Evolutionary conservation across 2,888 invertebrate genomes (phyloP), one percentile per base, ranked within the genome.

Genomic region (Epicampocera succincta): DNA sequence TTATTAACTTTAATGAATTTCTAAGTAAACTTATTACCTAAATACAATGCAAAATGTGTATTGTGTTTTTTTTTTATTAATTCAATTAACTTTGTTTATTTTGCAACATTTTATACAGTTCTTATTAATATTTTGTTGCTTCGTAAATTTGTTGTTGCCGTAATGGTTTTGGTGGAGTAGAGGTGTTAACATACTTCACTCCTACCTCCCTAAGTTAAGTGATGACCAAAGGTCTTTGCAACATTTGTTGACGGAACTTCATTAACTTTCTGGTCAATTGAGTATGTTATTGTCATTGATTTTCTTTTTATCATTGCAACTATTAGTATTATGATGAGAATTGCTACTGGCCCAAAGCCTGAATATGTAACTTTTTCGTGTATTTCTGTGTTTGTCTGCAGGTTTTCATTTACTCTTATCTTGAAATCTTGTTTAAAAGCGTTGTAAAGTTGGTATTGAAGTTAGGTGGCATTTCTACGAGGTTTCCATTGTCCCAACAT

Each of bases 351-450:
- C n/a, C n/a, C 50, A 12, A 71, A 71, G 5, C 15, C 29, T 13
- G 52, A 61, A 17, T 72, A 72, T 15, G 61, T 61, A 8, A 61
- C 40, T 72, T 40, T 72, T 29, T 52, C 46, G 17, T 72, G 60
- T 61, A 25, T 52, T n/a, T n/a, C n/a, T n/a, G n/a, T n/a, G n/a
- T n/a, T 60, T 60, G 50, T 42, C 4, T 40, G 60, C 44, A 72
- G 40, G 50, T 61, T 72, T 12, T 50, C 21, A n/a, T 52, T 50
- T 72, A 60, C 11, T 38, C 50, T 60, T 71, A 48, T 71, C 50
- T 40, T 71, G 60, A 15, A 60, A 71, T 60, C 60, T n/a, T n/a
- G n/a, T n/a, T n/a, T n/a, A n/a, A n/a, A n/a, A n/a, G n/a, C 19
- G 21, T 60, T 50, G 38, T 71, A 29, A 63, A 48, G 33, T 63